Base-by-base conservation (phyloP, 2,113 vertebrate species). In the Formicarius rufipectus region DNA sequence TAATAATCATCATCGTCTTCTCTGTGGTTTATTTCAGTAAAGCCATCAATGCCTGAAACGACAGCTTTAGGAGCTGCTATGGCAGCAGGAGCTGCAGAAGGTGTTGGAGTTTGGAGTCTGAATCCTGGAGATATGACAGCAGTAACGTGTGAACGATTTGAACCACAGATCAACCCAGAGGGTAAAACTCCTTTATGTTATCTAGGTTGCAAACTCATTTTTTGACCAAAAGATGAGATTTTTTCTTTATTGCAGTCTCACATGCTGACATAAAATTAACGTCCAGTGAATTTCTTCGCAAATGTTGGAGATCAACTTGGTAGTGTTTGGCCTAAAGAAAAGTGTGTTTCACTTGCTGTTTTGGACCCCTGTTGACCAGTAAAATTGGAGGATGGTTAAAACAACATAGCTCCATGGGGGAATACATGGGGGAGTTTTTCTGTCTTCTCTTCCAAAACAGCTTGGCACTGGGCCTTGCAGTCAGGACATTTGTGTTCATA, bases 61-160 rank as follows among this genome's bases (percentile, higher is more conserved):
- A 99, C 99, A 5, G 99, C 99, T 68, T 98, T 99, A 39, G 99
- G 99, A 37, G 99, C 98, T 22, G 99, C 99, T 87, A 99, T 99
- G 99, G 99, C 99, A 23, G 99, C 99, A 2, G 99, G 99, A 69
- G 98, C 99, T 24, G 99, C 99, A 23, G 98, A 99, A 96, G 99
- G 99, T 14, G 98, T 99, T 58, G 98, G 97, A 2, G 98, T 99
- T 58, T 99, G 99, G 99, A 99, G 97, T 87, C 97, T 99, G 35
- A 98, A 94, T 45, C 98, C 98, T 7, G 96, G 97, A 73, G 98
- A 99, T 72, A 97, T 99, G 84, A 98, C 98, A 6, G 97, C 98
- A 10, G 97, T 99, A 81, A 99, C 97, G 0, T 98, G 97, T n/a
- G 99, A 99, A 95, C 98, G 96, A 39, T 99, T 98, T 77, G 98